Evolutionary conservation across 2,888 invertebrate genomes (phyloP).

Genomic region (Dynastes hyllus): DNA sequence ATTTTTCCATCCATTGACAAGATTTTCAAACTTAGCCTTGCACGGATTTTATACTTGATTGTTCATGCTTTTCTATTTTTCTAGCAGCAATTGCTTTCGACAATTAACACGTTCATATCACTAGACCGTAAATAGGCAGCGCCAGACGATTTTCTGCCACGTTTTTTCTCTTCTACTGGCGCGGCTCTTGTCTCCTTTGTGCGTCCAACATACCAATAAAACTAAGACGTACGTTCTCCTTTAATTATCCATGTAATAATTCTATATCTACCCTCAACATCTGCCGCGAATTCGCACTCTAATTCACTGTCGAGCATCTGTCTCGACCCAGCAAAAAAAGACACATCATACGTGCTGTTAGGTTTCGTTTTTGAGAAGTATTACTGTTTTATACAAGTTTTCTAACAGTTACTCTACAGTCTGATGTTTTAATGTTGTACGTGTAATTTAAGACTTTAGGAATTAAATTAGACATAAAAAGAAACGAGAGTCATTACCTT

Average conservation of each 20-base stretch:
- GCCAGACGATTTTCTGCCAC: not conserved
- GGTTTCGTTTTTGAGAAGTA: not conserved
- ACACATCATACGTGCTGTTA: not conserved
- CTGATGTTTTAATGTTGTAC: not conserved
- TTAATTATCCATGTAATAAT: conserved; percentile 43
- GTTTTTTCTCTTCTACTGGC: not conserved
- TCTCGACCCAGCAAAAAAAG: not conserved
- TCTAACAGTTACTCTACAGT: not conserved
- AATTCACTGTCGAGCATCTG: conserved; percentile 42
- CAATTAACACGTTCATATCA: not conserved
- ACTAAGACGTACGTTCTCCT: conserved; percentile 21
- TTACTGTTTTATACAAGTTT: not conserved
- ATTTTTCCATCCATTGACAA: no score
- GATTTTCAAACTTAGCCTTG: no score
- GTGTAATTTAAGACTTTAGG: not conserved
- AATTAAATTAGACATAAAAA: not conserved
- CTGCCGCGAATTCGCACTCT: conserved; percentile 28
- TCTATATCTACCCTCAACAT: conserved; percentile 22
- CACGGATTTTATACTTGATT: not conserved
- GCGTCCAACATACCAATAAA: conserved; percentile 7
- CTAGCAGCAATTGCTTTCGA: not conserved
- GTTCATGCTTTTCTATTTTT: conserved; percentile 4
- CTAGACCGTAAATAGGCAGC: not conserved
- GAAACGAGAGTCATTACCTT: not conserved
- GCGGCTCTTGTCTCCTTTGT: not conserved